Conservation (phyloP, 2,113 vertebrate species). For the Callospermophilus lateralis region DNA sequence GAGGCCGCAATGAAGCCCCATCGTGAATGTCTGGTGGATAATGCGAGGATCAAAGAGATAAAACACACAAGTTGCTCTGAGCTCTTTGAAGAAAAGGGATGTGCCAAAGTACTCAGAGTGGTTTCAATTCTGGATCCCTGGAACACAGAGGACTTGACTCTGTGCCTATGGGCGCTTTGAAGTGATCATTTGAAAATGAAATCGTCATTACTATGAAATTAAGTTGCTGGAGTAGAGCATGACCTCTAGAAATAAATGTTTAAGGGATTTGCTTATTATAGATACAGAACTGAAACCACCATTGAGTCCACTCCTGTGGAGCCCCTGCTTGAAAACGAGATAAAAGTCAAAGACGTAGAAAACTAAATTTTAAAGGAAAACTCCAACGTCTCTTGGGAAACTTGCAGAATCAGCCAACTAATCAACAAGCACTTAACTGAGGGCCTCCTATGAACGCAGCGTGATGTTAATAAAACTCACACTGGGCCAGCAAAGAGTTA, state of each 20-base stretch:
- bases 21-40: neutral
- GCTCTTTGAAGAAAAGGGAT: conserved; percentile 74
- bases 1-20: neutral
- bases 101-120: conserved; percentile 30
- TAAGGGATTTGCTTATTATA: conserved; percentile 62
- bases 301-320: conserved; percentile 48
- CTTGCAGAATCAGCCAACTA: conserved; percentile 26
- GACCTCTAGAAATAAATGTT: conserved; percentile 67
- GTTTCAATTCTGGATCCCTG: conserved; percentile 54
- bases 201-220: conserved; percentile 54
- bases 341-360: conserved; percentile 60
- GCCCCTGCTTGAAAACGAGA: conserved; percentile 42
- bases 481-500: conserved; percentile 51
- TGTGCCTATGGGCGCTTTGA: conserved; percentile 59
- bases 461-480: conserved; percentile 56
- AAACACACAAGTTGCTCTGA: conserved; percentile 63
- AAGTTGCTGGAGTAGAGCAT: conserved; percentile 50
- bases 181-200: conserved; percentile 53
- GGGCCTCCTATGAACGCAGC: neutral
- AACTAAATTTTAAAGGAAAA: conserved; percentile 56
- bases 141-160: conserved; percentile 18
- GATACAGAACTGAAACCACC: conserved; percentile 52
- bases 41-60: conserved; percentile 33
- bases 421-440: conserved; percentile 57
- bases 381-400: conserved; percentile 32